These are phyloP conservation scores for Polyommatus icarus DNA, from an alignment of 2,888 invertebrate species.

Conservation along the genomic window DNA sequence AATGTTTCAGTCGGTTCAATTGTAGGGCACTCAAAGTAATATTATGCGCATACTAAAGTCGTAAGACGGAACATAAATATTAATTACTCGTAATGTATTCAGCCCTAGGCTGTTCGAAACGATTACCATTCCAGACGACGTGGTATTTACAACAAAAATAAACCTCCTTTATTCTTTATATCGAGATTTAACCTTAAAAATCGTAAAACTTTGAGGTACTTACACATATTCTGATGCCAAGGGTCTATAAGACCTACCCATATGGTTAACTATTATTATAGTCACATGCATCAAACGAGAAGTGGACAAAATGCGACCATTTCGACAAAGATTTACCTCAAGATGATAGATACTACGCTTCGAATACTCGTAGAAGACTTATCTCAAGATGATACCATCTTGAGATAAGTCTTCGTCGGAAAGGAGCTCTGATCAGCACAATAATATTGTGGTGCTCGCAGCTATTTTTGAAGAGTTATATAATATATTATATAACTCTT, in stretches of 20 bases:
- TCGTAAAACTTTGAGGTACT: neutral
- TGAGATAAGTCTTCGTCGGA: too few relatives aligned
- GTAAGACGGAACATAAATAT: slow-evolving; percentile 6
- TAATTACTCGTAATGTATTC: slow-evolving; percentile 12
- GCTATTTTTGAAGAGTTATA: too few relatives aligned
- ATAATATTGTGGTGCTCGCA: too few relatives aligned
- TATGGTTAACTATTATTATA: too few relatives aligned
- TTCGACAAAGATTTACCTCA: too few relatives aligned
- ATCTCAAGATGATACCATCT: too few relatives aligned
- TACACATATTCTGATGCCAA: too few relatives aligned
- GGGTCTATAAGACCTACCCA: neutral
- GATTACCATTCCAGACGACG: neutral
- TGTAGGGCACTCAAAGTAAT: slow-evolving; percentile 16
- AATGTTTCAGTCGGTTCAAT: neutral
- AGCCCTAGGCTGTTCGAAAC: slow-evolving; percentile 2
- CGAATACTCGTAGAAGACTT: too few relatives aligned
- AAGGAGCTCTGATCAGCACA: too few relatives aligned
- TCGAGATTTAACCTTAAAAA: neutral
- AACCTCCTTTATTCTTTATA: neutral
- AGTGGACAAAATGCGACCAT: neutral
- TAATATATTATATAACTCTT: too few relatives aligned
- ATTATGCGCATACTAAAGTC: slow-evolving; percentile 6
- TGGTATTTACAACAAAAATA: neutral
- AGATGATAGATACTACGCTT: too few relatives aligned
- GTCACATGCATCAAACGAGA: neutral